Evolutionary conservation across 1,140 invertebrate genomes (phyloP).

Genomic region (Platorchestia sp.): DNA sequence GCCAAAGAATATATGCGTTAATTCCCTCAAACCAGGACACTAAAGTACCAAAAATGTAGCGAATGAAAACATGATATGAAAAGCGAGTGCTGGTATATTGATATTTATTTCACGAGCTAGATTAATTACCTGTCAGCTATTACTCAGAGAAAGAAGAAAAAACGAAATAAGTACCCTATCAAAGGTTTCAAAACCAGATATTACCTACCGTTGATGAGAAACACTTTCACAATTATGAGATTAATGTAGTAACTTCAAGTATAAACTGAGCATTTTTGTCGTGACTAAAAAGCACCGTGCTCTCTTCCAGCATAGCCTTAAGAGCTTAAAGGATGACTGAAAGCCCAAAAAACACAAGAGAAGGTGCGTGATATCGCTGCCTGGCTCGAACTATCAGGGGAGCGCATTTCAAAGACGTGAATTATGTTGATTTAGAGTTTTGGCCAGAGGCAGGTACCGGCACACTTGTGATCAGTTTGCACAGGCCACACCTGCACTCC

Average conservation of each 20-base stretch:
- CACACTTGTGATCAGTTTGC: not conserved
- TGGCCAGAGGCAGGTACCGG: not conserved
- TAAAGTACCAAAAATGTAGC: not conserved
- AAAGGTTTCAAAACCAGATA: not conserved
- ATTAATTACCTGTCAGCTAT: not conserved
- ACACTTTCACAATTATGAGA: no score
- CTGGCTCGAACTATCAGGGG: not conserved
- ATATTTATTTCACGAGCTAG: not conserved
- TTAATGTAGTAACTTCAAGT: not conserved
- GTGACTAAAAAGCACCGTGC: not conserved
- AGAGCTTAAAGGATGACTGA: not conserved
- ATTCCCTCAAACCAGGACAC: not conserved
- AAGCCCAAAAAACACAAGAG: not conserved
- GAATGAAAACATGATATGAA: not conserved
- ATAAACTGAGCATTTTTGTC: no score
- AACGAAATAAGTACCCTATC: no score
- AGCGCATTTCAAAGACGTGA: not conserved
- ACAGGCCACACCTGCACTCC: not conserved
- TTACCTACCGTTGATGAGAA: not conserved
- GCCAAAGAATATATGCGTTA: not conserved
- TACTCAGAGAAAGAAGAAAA: no score
- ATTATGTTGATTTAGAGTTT: not conserved
- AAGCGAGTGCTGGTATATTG: not conserved
- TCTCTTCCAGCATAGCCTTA: not conserved
- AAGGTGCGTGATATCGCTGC: not conserved